Evolutionary conservation across 2,888 invertebrate species (phyloP).

Genomic region (Psococerastis gibbosa): DNA sequence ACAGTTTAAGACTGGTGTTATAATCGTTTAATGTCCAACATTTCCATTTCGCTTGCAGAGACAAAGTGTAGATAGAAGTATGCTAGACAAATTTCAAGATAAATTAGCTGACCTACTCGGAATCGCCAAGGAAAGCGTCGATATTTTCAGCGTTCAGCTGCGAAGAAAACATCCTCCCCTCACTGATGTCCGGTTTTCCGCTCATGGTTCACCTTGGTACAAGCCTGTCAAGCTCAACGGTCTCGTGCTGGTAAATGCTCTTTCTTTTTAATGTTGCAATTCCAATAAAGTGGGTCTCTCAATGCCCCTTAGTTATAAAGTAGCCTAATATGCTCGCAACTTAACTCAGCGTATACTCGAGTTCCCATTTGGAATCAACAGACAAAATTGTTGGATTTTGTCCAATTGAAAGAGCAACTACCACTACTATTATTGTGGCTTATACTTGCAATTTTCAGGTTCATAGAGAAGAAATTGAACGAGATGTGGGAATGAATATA

Average conservation of each 20-base stretch:
- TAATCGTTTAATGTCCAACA: too few species aligned
- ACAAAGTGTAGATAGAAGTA: conserved; percentile 66
- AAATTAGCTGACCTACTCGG: conserved; percentile 71
- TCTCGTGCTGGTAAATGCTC: conserved; percentile 62
- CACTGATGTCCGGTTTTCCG: conserved; percentile 84
- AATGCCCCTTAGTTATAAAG: too few species aligned
- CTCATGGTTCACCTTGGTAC: conserved; percentile 90
- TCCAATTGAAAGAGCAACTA: too few species aligned
- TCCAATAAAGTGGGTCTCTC: too few species aligned
- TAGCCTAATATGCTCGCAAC: too few species aligned
- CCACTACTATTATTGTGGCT: too few species aligned
- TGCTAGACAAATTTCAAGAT: conserved; percentile 73
- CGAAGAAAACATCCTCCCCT: conserved; percentile 70
- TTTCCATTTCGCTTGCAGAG: conserved; percentile 35
- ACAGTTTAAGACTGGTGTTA: too few species aligned
- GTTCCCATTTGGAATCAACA: too few species aligned
- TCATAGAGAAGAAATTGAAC: conserved; percentile 44
- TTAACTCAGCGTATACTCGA: too few species aligned
- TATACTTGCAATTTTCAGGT: too few species aligned
- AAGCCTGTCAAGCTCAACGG: conserved; percentile 89
- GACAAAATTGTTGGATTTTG: too few species aligned
- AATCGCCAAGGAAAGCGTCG: conserved; percentile 75
- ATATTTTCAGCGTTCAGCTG: conserved; percentile 89
- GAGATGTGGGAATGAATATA: conserved; percentile 85
- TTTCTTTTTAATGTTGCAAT: background rate